Evolutionary conservation across 2,113 vertebrate genomes (phyloP), one percentile per base, ranked within the genome.

Genomic region (Oreochromis tanganicae): DNA sequence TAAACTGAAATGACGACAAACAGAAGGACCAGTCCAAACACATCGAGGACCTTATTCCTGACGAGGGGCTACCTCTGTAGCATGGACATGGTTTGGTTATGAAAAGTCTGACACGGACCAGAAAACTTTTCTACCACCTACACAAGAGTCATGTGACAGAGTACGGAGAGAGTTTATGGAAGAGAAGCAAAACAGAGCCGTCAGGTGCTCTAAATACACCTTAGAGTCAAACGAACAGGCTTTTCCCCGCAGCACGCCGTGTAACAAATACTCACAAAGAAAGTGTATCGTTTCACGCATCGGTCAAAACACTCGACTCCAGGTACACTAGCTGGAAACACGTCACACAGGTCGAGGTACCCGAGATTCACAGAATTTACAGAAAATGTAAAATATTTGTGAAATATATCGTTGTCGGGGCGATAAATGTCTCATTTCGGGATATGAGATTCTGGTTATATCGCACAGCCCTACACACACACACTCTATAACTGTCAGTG

Each of bases 181-280:
- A 3, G 29, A 34, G 29, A 34, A 34, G 27, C 57, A 6, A 61
- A 9, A 32, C 14, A 1, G 56, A 57, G 7, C 13, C 13, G 24
- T 29, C 56, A 16, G 56, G 56, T 29, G 56, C 56, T 57, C 24
- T 12, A 61, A 0, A 61, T 19, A 61, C 27, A 61, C 8, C 57
- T 32, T 0, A 4, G 57, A 61, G 8, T 61, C 57, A 10, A 1
- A 34, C 3, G 3, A 32, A 32, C 57, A 32, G 56, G 14, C 57
- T 59, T 59, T 52, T 2, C 57, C 13, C 27, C 1, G 4, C 27
- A 32, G 14, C 27, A 17, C 7, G 7, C 27, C 27, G 0, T 59
- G 57, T 5, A 32, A 32, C 27, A 32, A 59, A 32, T 59, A 32
- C 27, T 32, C 14, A 3, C 56, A 59, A 59, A 59, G 57, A 61